A percentile compares a stretch with the other conserved stretches of the same genome.
Evolutionary conservation across 1,140 invertebrate species (phyloP).

Genomic region (Pseudomyrmex pallidus): DNA sequence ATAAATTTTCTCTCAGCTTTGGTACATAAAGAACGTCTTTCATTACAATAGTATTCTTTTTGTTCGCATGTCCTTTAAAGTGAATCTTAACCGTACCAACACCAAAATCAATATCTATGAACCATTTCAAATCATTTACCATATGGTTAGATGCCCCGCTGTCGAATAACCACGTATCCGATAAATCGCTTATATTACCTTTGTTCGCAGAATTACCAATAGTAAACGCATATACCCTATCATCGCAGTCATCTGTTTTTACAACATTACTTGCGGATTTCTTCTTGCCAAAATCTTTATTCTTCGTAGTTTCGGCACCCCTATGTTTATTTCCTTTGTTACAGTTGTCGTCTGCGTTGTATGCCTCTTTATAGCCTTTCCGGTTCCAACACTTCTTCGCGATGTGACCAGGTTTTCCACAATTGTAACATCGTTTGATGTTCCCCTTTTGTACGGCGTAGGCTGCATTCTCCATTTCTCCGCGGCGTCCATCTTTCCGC

Average conservation of each 20-base stretch:
- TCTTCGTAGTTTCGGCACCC: background rate
- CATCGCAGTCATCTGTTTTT: background rate
- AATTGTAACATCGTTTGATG: background rate
- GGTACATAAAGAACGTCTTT: background rate
- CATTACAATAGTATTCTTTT: background rate
- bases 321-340: background rate
- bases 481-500: background rate
- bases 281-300: background rate
- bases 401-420: background rate
- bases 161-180: background rate
- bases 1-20: background rate
- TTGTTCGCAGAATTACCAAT: background rate
- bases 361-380: background rate
- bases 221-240: slow-evolving; percentile 15
- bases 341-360: background rate
- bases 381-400: background rate
- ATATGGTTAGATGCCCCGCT: slow-evolving; percentile 29
- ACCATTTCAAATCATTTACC: slow-evolving; percentile 19
- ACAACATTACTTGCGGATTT: slow-evolving; percentile 5
- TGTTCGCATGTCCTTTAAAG: background rate
- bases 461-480: background rate
- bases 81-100: background rate
- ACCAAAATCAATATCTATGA: background rate
- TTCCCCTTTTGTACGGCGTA: background rate
- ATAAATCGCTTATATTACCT: background rate